These are phyloP conservation scores for Palythoa heliodiscus DNA, from an alignment of 92 coral and sea anemone genomes.

Conservation along the genomic window DNA sequence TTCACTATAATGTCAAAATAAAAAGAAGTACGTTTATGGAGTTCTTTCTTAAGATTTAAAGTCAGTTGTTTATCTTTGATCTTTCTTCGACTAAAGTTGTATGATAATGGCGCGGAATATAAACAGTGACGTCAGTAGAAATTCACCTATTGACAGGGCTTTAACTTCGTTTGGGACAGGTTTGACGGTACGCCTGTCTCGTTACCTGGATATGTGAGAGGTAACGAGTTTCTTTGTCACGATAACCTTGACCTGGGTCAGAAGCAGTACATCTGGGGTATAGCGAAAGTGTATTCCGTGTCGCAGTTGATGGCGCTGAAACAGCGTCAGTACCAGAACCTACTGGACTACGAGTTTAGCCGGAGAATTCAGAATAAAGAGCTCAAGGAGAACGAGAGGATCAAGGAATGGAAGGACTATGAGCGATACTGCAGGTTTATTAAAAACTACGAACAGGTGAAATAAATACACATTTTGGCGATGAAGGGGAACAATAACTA, in stretches of 20 bases:
- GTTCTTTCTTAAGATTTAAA: no score
- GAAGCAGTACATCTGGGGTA: conserved; percentile 98
- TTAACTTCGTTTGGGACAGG: conserved; percentile 14
- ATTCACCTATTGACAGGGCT: no score
- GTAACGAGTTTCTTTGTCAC: conserved; percentile 78
- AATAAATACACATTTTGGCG: no score
- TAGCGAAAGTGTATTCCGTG: conserved; percentile 90
- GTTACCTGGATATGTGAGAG: conserved; percentile 80
- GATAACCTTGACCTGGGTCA: conserved; percentile 89
- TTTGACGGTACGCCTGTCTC: conserved; percentile 81
- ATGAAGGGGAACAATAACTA: no score
- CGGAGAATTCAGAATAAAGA: conserved; percentile 80
- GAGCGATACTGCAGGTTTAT: conserved; percentile 80
- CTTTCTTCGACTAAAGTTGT: no score
- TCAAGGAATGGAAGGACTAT: conserved; percentile 90
- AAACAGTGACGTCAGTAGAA: no score
- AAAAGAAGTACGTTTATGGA: no score
- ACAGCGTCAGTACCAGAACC: conserved; percentile 89
- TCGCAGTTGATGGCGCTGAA: conserved; percentile 78
- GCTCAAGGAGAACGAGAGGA: conserved; percentile 79
- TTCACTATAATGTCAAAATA: no score
- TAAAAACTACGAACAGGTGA: conserved; percentile 92
- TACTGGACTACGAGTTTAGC: conserved; percentile 86
- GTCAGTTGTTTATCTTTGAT: no score
- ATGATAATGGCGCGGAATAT: no score